phyloP scores from a whole-genome alignment of 2,888 invertebrate genomes.

The Hoplodrina blanda region DNA sequence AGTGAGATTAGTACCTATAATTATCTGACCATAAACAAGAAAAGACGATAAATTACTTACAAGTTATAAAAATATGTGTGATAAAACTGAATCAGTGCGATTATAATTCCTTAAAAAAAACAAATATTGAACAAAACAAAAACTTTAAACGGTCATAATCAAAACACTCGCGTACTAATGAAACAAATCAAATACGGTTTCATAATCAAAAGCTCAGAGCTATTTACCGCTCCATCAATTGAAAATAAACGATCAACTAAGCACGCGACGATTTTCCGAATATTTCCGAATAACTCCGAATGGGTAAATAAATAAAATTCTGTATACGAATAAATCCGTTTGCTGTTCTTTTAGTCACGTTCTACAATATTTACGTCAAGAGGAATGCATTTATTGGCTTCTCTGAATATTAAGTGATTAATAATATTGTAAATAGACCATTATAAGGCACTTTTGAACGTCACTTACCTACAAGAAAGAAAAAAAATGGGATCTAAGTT shows the following conservation, averaged over 20 bases:
- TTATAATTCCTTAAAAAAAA: too few relatives aligned
- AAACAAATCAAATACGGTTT: constrained; percentile 1
- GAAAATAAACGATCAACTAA: constrained; percentile 1
- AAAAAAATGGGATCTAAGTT: too few relatives aligned
- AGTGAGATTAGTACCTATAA: too few relatives aligned
- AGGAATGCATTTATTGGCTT: constrained; percentile 1
- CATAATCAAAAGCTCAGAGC: not conserved
- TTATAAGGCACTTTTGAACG: too few relatives aligned
- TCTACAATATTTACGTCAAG: constrained; percentile 3
- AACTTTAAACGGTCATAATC: not conserved
- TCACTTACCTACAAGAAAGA: too few relatives aligned
- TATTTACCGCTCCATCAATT: not conserved
- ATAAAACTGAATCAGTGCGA: too few relatives aligned
- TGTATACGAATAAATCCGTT: not conserved
- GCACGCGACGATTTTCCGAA: not conserved
- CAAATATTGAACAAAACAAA: not conserved
- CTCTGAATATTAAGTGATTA: not conserved
- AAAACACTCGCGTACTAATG: not conserved
- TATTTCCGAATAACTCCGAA: constrained; percentile 1
- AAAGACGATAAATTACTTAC: too few relatives aligned
- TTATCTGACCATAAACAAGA: too few relatives aligned
- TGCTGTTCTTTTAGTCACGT: not conserved
- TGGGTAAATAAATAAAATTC: not conserved
- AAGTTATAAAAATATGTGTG: too few relatives aligned
- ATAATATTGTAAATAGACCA: too few relatives aligned